Evolutionary conservation across 2,888 invertebrate species (phyloP).

Genomic region (Norana najaformis): DNA sequence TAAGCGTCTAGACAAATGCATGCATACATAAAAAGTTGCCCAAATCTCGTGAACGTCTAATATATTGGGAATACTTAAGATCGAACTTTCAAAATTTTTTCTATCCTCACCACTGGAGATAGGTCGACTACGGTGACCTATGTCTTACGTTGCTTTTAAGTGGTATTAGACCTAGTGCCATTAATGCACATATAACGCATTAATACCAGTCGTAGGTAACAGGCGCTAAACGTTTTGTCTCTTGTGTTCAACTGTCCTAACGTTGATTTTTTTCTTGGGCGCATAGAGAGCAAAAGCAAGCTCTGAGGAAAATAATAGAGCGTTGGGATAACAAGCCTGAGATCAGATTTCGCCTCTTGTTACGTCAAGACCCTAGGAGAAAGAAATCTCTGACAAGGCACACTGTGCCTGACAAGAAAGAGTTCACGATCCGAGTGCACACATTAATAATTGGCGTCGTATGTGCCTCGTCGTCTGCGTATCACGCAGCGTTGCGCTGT

Average conservation of each 20-base stretch:
- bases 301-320: background rate
- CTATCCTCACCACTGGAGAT: background rate
- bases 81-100: background rate
- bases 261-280: background rate
- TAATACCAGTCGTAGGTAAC: background rate
- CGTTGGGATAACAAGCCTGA: background rate
- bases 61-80: background rate
- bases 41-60: background rate
- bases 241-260: background rate
- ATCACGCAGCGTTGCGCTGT: background rate
- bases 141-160: background rate
- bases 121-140: background rate
- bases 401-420: background rate
- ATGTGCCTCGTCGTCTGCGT: background rate
- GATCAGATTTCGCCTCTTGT: slow-evolving; percentile 6
- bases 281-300: background rate
- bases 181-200: no score
- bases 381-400: background rate
- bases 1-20: no score
- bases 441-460: background rate
- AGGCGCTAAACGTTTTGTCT: background rate
- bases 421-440: slow-evolving; percentile 7
- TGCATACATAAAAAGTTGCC: background rate
- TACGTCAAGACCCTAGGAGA: background rate
- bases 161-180: background rate